Evolutionary conservation across 2,888 invertebrate species (phyloP), one percentile per base, ranked within the genome.

Genomic region (Eudemis profundana): DNA sequence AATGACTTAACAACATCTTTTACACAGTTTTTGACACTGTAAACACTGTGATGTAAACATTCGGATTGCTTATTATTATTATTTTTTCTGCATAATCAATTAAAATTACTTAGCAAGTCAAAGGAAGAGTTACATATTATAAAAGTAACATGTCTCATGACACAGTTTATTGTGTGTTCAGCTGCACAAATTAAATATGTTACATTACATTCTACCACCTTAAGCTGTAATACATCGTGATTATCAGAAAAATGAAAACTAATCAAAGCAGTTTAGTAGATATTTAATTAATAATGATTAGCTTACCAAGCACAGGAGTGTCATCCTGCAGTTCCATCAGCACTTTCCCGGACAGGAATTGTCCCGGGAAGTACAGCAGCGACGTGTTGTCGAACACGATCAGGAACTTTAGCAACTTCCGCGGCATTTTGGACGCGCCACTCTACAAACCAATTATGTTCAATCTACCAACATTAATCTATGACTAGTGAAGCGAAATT

Each of bases 311-410:
- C n/a, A 97, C 96, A 70, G 97, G 96, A 72, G 98, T 98, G 87
- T 98, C 97, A 90, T 98, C 98, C 85, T 98, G 98, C 70, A 98
- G 91, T 84, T 98, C 98, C 83, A 98, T 96, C 61, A 98, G 94
- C 64, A 98, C 98, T 81, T 97, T 94, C 42, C 98, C 98, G 61
- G 97, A 97, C 71, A 98, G 92, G 87, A 98, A 98, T 87, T 98
- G 97, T 4, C 98, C 98, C 68, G 98, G 98, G 84, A 98, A 98
- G 87, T 98, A 98, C 67, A 98, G 89, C 70, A 98, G 90, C 76
- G 97, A 98, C 50, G 97, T 97, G 84, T 98, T 98, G 90, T 98
- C 98, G 89, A 98, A 97, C 70, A 98, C 94, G 78, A 98, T 98
- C 68, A 98, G 93, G 89, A 98, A 98, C 91, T 98, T 98, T 71